Percentiles rank a stretch among this genome's conserved stretches.
phyloP scores from a whole-genome alignment of 1,140 invertebrate genomes.

The Octopus sinensis region DNA sequence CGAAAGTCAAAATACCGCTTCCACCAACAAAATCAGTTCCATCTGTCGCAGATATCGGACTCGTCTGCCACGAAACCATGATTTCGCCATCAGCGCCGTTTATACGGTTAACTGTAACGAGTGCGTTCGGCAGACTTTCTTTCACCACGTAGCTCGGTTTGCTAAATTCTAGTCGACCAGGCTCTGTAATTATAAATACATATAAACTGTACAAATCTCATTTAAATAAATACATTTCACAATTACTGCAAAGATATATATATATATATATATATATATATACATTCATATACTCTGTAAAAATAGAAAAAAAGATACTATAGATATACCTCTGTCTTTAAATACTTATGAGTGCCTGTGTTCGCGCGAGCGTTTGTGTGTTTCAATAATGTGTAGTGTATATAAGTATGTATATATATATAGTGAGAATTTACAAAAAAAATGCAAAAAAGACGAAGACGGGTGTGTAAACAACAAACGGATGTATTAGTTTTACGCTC shows the following conservation, averaged over 20 bases:
- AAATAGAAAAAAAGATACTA: neutral
- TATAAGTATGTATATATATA: too few relatives aligned
- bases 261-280: conserved; percentile 5
- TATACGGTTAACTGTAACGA: conserved; percentile 61
- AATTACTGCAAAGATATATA: neutral
- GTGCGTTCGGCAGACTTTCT: conserved; percentile 63
- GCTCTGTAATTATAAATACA: conserved; percentile 57
- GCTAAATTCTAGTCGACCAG: conserved; percentile 65
- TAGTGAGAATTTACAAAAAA: too few relatives aligned
- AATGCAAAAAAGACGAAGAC: too few relatives aligned
- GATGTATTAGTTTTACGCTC: too few relatives aligned
- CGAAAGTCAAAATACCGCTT: conserved; percentile 63
- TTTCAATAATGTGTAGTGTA: too few relatives aligned
- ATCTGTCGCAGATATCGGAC: conserved; percentile 64
- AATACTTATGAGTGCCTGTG: too few relatives aligned
- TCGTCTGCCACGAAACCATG: conserved; percentile 63
- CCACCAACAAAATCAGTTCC: conserved; percentile 62
- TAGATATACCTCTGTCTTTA: too few relatives aligned
- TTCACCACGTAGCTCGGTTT: conserved; percentile 67
- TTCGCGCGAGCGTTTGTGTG: too few relatives aligned
- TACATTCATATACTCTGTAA: neutral
- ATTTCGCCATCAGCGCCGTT: conserved; percentile 67
- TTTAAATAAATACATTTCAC: neutral
- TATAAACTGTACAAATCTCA: neutral
- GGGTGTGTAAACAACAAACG: too few relatives aligned